These are phyloP conservation scores for Fundulus diaphanus DNA, from an alignment of 2,797 vertebrate genomes.

Conservation along the genomic window DNA sequence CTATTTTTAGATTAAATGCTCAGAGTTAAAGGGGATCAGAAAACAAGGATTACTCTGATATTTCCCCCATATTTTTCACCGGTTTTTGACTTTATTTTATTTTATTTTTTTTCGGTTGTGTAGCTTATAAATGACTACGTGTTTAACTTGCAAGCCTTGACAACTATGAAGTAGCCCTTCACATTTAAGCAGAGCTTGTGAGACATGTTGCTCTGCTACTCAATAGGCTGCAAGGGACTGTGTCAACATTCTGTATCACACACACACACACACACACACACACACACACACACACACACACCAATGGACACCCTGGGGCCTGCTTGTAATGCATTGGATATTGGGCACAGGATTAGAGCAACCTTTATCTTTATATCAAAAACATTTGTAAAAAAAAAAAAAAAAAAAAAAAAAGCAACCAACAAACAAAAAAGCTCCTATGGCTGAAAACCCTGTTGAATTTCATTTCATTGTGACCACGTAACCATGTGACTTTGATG, in stretches of 20 bases:
- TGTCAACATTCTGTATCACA: neutral
- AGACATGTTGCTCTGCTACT: neutral
- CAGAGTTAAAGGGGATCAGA: neutral
- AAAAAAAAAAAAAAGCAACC: too few species aligned
- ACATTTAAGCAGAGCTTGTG: neutral
- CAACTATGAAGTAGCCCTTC: neutral
- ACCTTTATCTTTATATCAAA: neutral
- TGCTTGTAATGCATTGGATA: neutral
- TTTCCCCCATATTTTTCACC: neutral
- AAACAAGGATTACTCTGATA: neutral
- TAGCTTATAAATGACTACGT: neutral
- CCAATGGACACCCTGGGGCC: neutral
- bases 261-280: too few species aligned
- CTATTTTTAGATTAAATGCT: neutral
- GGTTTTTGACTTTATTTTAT: too few species aligned
- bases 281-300: neutral
- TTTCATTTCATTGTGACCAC: too few species aligned
- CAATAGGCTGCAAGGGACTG: neutral
- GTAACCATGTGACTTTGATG: too few species aligned
- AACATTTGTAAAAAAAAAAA: too few species aligned
- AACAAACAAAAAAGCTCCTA: too few species aligned
- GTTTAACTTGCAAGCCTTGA: neutral
- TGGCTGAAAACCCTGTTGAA: too few species aligned
- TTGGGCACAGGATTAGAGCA: neutral
- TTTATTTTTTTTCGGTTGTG: too few species aligned